phyloP scores from a whole-genome alignment of 2,888 invertebrate species.

The Acanthosepion esculentum region DNA sequence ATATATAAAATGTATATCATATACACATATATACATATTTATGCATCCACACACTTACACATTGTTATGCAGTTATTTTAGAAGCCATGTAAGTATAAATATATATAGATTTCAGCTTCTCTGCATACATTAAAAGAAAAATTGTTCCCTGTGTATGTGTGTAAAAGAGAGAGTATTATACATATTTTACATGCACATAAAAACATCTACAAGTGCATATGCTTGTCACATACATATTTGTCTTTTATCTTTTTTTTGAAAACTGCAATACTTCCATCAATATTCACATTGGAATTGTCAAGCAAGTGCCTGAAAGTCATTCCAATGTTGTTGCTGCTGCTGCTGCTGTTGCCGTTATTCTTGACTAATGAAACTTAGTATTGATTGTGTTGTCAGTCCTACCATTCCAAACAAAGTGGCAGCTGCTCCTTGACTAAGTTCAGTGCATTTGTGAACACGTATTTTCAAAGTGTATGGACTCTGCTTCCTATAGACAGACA shows the following conservation, averaged over 20 bases:
- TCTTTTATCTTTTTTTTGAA: background rate
- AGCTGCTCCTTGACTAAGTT: background rate
- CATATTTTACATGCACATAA: too few relatives aligned
- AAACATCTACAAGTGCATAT: background rate
- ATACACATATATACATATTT: background rate
- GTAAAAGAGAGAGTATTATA: too few relatives aligned
- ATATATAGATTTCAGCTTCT: too few relatives aligned
- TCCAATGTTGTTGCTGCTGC: background rate
- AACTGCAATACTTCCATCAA: background rate
- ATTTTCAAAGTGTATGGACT: background rate
- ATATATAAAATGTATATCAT: background rate
- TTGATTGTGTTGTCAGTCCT: background rate
- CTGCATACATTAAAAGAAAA: too few relatives aligned
- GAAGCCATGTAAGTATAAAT: background rate
- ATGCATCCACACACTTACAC: background rate
- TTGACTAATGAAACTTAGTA: slow-evolving; percentile 6
- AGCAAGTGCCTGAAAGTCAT: background rate
- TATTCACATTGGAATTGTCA: background rate
- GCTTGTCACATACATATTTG: background rate
- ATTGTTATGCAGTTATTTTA: background rate
- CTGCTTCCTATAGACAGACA: background rate
- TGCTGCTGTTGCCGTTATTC: background rate
- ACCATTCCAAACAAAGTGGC: background rate
- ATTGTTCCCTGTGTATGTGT: too few relatives aligned
- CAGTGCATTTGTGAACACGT: background rate